Conservation (phyloP, 2,888 invertebrate genomes). For the Pristionchus exspectatus region DNA sequence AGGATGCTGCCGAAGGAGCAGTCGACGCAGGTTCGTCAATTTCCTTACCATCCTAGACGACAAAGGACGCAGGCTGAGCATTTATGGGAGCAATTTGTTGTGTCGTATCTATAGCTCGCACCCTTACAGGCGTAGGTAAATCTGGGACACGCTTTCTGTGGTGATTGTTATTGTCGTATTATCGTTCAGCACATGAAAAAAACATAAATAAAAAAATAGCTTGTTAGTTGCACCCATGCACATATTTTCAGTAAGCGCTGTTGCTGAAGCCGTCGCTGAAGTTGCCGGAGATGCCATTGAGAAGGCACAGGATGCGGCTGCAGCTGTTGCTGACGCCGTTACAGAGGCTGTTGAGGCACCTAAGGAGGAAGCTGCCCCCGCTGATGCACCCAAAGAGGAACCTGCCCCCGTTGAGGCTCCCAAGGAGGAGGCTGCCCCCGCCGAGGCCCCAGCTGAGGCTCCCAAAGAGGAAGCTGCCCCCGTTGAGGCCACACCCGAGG, state of each 20-base stretch:
- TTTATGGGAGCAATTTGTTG: not conserved
- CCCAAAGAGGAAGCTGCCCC: not conserved
- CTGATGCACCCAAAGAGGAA: not conserved
- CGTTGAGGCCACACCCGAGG: no score
- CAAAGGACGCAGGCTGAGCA: not conserved
- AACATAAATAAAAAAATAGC: not conserved
- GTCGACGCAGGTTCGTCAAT: constrained; percentile 33
- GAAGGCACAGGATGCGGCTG: not conserved
- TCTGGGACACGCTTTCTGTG: not conserved
- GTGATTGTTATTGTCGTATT: constrained; percentile 4
- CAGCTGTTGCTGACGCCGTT: not conserved
- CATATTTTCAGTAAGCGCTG: constrained; percentile 9
- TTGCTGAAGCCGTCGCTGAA: not conserved
- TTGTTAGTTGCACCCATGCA: constrained; percentile 23
- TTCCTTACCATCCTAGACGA: not conserved
- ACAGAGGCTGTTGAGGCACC: not conserved
- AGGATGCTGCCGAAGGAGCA: constrained; percentile 21
- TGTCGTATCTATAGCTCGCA: not conserved
- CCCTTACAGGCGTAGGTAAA: not conserved
- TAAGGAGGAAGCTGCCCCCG: not conserved
- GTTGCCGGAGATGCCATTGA: not conserved
- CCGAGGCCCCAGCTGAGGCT: not conserved
- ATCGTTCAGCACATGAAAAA: not conserved
- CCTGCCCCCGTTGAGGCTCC: not conserved
- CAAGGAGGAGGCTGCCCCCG: not conserved